phyloP scores from a whole-genome alignment of 2,888 invertebrate species.

The Cryptocephalus moraei region DNA sequence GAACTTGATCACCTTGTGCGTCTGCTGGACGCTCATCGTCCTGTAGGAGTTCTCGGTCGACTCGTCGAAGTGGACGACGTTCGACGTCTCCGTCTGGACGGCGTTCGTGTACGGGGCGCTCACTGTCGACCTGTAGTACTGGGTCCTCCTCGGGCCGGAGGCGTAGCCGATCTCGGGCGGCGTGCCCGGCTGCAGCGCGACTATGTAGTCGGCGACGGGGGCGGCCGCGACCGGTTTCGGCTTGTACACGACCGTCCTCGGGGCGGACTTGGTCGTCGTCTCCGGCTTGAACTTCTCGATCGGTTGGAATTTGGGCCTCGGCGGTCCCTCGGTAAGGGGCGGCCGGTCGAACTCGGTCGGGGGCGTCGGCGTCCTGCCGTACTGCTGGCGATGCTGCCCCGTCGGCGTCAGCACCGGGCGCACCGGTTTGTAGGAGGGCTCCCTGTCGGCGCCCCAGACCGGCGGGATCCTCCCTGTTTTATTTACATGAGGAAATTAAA shows the following conservation, averaged over 20 bases:
- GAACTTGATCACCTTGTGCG: slow-evolving; percentile 57
- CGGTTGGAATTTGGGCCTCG: slow-evolving; percentile 49
- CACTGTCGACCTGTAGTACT: slow-evolving; percentile 45
- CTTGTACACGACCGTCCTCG: slow-evolving; percentile 40
- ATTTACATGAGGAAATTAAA: no score
- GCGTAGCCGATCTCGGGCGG: slow-evolving; percentile 50
- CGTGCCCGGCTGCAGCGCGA: slow-evolving; percentile 44
- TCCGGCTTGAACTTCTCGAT: slow-evolving; percentile 40
- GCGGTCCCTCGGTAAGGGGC: slow-evolving; percentile 35
- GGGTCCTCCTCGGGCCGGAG: slow-evolving; percentile 40
- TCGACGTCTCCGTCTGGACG: slow-evolving; percentile 56
- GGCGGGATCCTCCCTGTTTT: slow-evolving; percentile 50
- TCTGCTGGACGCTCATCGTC: slow-evolving; percentile 58
- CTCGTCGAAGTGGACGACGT: slow-evolving; percentile 60
- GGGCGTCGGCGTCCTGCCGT: slow-evolving; percentile 44
- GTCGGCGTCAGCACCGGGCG: slow-evolving; percentile 46
- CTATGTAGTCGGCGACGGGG: slow-evolving; percentile 23
- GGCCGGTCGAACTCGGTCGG: slow-evolving; percentile 49
- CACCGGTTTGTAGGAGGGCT: slow-evolving; percentile 47
- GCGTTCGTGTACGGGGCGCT: slow-evolving; percentile 50
- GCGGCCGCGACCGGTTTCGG: slow-evolving; percentile 42
- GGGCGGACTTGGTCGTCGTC: slow-evolving; percentile 33
- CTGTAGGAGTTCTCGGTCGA: slow-evolving; percentile 54
- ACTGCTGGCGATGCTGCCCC: slow-evolving; percentile 37
- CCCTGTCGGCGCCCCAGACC: slow-evolving; percentile 49